phyloP scores from a whole-genome alignment of 2,113 vertebrate genomes.

The Protomyctophum bolini region DNA sequence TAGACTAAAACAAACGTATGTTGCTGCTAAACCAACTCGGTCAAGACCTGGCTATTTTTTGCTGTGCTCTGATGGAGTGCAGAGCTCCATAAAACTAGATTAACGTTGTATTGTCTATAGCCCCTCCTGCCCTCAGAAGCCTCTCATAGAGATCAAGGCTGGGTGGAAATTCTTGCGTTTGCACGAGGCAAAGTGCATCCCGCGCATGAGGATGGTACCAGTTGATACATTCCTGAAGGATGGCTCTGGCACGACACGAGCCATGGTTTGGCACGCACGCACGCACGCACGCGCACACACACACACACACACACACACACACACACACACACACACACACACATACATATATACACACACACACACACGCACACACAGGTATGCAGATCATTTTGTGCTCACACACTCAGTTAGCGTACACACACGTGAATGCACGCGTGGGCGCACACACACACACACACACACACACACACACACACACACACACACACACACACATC shows the following conservation, averaged over 20 bases:
- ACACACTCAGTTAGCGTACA: too few species aligned
- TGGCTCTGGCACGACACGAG: constrained; percentile 44
- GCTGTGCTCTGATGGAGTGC: constrained; percentile 49
- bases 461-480: constrained; percentile 48
- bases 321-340: constrained; percentile 50
- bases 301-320: constrained; percentile 12
- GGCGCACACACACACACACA: constrained; percentile 34
- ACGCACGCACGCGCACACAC: constrained; percentile 31
- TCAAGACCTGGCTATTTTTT: background rate
- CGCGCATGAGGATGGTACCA: constrained; percentile 18
- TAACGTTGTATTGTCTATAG: background rate
- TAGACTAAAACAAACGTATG: constrained; percentile 74
- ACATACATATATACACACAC: background rate
- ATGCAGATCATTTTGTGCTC: too few species aligned
- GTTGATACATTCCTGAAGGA: constrained; percentile 49
- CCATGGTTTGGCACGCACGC: constrained; percentile 33
- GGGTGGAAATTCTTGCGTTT: constrained; percentile 26
- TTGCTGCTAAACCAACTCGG: constrained; percentile 41
- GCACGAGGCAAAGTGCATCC: constrained; percentile 3
- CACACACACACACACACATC: constrained; percentile 67
- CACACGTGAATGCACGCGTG: too few species aligned
- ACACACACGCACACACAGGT: too few species aligned
- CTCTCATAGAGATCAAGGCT: background rate
- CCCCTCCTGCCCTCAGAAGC: background rate
- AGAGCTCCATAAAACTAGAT: constrained; percentile 19